Conservation (phyloP, 2,797 vertebrate genomes). For the Threskiornis aethiopicus region DNA sequence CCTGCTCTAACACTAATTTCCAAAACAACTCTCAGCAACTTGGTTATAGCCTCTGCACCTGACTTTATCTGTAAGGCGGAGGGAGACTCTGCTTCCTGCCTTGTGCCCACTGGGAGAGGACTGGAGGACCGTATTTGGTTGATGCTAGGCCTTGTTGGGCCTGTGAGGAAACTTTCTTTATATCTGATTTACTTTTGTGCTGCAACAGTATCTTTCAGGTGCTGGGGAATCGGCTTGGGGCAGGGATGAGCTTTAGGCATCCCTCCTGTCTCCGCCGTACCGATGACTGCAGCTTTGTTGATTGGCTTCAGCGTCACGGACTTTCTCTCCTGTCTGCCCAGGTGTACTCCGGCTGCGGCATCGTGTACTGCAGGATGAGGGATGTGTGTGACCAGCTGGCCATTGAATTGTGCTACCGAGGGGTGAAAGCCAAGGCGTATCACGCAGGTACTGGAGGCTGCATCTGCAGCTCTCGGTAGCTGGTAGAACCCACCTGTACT, state of each 20-base stretch:
- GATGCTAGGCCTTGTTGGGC: neutral
- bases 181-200: neutral
- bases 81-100: neutral
- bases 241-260: neutral
- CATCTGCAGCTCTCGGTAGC: neutral
- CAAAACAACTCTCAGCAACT: neutral
- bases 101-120: neutral
- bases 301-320: neutral
- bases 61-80: neutral
- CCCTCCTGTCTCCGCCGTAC: neutral
- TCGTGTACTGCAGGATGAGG: conserved; percentile 95
- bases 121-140: neutral
- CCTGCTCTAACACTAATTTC: neutral
- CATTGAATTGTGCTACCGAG: conserved; percentile 85
- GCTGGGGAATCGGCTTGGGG: neutral
- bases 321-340: conserved; percentile 57
- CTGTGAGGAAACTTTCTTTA: neutral
- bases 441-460: conserved; percentile 86
- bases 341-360: conserved; percentile 86
- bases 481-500: neutral
- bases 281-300: neutral
- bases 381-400: conserved; percentile 93
- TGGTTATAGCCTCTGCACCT: neutral
- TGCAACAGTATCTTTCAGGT: neutral
- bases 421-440: conserved; percentile 88